phyloP scores from a whole-genome alignment of 2,888 invertebrate species.

The Aphodius sticticus region DNA sequence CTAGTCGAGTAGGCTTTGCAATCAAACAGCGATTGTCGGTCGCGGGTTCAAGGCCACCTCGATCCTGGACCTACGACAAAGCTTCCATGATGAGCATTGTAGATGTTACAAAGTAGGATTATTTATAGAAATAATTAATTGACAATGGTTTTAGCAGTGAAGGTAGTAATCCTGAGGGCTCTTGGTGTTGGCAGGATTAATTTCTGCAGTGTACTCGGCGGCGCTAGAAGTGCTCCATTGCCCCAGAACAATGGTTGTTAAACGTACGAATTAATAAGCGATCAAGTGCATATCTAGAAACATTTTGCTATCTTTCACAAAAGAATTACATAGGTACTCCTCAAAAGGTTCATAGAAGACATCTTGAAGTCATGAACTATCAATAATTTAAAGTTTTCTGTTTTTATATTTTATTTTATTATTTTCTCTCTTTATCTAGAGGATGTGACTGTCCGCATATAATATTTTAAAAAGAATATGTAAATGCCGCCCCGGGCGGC shows the following conservation, averaged over 20 bases:
- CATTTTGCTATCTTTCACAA: too few species aligned
- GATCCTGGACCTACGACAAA: neutral
- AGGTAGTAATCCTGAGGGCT: neutral
- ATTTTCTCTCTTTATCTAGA: too few species aligned
- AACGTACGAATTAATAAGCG: too few species aligned
- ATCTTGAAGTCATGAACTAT: too few species aligned
- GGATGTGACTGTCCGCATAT: too few species aligned
- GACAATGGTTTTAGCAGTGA: neutral
- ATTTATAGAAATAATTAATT: neutral
- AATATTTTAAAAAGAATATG: too few species aligned
- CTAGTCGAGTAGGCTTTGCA: neutral
- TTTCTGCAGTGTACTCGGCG: neutral
- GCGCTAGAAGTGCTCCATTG: neutral
- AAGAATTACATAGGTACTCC: too few species aligned
- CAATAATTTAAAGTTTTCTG: too few species aligned
- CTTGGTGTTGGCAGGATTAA: neutral
- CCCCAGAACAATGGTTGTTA: neutral
- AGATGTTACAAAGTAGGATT: neutral
- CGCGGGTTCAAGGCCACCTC: neutral
- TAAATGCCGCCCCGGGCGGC: too few species aligned
- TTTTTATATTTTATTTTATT: too few species aligned
- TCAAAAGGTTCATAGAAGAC: too few species aligned
- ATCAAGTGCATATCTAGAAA: too few species aligned
- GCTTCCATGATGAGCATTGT: neutral
- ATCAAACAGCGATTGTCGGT: neutral